Conservation (phyloP, 2,113 vertebrate genomes). For the Oreochromis tanganicae region DNA sequence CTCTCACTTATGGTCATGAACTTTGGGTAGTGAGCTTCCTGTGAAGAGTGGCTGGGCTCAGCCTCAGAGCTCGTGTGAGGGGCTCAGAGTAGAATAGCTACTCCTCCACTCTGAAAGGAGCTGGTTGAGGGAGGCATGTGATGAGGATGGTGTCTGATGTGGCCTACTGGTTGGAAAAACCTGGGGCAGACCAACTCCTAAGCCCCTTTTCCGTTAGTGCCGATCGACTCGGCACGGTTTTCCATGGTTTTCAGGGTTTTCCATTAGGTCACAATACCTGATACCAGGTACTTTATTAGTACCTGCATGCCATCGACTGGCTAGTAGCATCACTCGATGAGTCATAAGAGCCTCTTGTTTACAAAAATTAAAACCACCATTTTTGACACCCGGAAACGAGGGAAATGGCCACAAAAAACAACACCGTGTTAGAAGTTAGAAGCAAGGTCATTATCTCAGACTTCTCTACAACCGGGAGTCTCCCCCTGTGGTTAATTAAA, state of each 20-base stretch:
- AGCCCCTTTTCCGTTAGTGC: not conserved
- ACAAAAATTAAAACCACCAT: not conserved
- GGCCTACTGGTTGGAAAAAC: not conserved
- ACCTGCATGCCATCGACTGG: not conserved
- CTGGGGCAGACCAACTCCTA: not conserved
- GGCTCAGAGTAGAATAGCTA: not conserved
- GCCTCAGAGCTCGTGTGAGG: not conserved
- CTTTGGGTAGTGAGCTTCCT: not conserved
- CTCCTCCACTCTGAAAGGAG: not conserved
- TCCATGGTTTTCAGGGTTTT: not conserved
- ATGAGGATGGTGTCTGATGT: not conserved
- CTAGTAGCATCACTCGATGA: not conserved
- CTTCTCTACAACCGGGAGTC: no score
- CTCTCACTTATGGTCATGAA: not conserved
- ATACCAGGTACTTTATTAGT: not conserved
- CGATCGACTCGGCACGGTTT: not conserved
- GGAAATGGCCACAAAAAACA: not conserved
- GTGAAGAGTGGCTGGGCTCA: not conserved
- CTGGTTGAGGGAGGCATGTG: not conserved
- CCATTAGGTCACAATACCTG: not conserved
- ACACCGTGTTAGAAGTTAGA: not conserved
- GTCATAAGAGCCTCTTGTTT: not conserved
- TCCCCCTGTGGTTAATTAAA: no score
- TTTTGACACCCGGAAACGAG: not conserved
- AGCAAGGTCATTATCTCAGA: no score